Evolutionary conservation across 2,113 vertebrate genomes (phyloP).

Genomic region (Oreotrochilus melanogaster): DNA sequence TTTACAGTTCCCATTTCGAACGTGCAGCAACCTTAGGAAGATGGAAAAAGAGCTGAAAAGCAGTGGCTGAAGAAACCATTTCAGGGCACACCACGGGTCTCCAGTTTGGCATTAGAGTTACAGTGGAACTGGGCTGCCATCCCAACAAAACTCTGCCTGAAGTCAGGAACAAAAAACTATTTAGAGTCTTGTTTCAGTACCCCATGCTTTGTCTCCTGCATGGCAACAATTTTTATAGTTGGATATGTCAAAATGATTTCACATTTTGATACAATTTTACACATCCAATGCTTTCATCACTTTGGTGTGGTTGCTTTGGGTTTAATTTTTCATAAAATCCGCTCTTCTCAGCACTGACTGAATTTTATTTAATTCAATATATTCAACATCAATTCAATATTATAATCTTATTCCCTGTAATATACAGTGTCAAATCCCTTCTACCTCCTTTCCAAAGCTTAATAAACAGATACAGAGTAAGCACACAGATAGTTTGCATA

Average conservation of each 20-base stretch:
- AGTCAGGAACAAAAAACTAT: too few relatives aligned
- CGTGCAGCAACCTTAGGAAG: constrained; percentile 90
- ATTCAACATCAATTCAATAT: too few relatives aligned
- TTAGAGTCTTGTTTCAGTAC: background rate
- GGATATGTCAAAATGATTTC: background rate
- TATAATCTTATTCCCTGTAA: too few relatives aligned
- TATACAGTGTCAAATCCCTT: background rate
- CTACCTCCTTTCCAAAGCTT: background rate
- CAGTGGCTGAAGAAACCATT: accelerated
- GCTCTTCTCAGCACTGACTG: background rate
- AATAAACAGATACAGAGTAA: background rate
- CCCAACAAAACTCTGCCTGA: background rate
- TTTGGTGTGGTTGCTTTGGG: background rate
- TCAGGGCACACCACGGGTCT: accelerated
- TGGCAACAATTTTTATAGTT: accelerated
- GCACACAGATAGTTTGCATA: background rate
- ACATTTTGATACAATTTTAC: background rate
- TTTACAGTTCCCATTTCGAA: constrained; percentile 97
- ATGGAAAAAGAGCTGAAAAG: background rate
- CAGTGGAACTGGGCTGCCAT: background rate
- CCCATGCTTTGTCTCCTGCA: background rate
- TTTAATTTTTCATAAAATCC: background rate
- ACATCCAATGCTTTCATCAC: background rate
- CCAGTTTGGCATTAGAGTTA: too few relatives aligned
- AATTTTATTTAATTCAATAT: background rate